phyloP scores from a whole-genome alignment of 2,113 vertebrate species.

The Pteropus alecto region DNA sequence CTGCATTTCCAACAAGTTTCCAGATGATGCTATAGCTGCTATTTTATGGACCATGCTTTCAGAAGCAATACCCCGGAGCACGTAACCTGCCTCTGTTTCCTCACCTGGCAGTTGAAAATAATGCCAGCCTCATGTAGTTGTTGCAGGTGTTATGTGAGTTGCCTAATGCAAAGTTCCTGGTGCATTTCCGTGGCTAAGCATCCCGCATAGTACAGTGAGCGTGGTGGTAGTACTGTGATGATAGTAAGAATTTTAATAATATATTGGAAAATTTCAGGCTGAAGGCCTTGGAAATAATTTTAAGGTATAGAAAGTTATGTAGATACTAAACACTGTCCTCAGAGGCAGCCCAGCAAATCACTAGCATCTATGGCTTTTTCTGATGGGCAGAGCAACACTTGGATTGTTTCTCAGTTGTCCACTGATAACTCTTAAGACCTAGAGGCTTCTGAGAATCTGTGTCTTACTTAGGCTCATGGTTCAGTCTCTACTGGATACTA shows the following conservation, averaged over 20 bases:
- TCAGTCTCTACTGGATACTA: neutral
- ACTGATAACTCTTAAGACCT: neutral
- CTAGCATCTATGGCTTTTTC: neutral
- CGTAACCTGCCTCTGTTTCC: neutral
- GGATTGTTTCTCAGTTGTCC: neutral
- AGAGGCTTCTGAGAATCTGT: neutral
- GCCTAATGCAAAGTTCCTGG: neutral
- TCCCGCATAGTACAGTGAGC: neutral
- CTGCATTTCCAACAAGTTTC: neutral
- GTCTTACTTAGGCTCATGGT: neutral
- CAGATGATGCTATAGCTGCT: too few relatives aligned
- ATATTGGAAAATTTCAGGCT: neutral
- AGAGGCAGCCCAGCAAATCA: neutral
- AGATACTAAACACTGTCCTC: neutral
- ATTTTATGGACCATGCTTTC: neutral
- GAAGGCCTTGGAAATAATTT: neutral
- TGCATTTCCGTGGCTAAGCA: neutral
- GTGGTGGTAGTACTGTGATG: neutral
- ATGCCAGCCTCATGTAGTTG: neutral
- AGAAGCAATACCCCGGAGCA: neutral
- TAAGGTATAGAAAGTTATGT: neutral
- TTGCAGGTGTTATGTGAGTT: neutral
- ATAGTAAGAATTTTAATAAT: neutral
- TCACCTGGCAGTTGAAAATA: neutral
- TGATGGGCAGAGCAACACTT: neutral